Conservation (phyloP, 2,797 vertebrate genomes). For the Passerculus sandwichensis region DNA sequence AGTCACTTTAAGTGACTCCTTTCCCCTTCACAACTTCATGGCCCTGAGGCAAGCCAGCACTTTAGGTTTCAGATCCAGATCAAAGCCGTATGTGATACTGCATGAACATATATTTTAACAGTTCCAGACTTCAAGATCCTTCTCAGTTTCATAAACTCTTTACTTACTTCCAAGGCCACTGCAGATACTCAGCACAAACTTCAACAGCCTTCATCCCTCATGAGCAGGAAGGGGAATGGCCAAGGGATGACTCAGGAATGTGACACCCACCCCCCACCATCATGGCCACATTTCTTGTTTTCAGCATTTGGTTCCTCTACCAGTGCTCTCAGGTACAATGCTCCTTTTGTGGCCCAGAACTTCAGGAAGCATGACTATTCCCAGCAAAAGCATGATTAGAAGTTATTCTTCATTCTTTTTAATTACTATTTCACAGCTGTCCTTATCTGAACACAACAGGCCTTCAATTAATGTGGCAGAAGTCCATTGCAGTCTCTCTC, state of each 20-base stretch:
- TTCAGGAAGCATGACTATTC: background rate
- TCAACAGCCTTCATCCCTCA: background rate
- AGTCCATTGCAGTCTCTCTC: background rate
- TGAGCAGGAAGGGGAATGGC: fast-evolving
- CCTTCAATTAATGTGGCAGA: background rate
- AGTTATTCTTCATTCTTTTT: background rate
- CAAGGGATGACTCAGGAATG: background rate
- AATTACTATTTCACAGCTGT: background rate
- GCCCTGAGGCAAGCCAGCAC: background rate
- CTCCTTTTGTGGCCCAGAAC: background rate
- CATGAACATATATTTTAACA: background rate
- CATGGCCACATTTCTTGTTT: fast-evolving
- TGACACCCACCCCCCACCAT: background rate
- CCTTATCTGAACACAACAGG: background rate
- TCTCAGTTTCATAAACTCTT: background rate
- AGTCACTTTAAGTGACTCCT: background rate
- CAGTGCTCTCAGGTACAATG: background rate
- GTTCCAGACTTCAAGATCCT: background rate
- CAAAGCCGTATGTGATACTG: background rate
- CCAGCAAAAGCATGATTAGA: background rate
- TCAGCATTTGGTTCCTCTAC: background rate
- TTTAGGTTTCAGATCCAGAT: background rate
- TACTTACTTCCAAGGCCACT: background rate
- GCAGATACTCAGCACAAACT: background rate
- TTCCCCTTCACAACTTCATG: background rate